These are phyloP conservation scores for Patiria miniata DNA, from an alignment of 35 echinoderm and acorn worm species.

Conservation along the genomic window DNA sequence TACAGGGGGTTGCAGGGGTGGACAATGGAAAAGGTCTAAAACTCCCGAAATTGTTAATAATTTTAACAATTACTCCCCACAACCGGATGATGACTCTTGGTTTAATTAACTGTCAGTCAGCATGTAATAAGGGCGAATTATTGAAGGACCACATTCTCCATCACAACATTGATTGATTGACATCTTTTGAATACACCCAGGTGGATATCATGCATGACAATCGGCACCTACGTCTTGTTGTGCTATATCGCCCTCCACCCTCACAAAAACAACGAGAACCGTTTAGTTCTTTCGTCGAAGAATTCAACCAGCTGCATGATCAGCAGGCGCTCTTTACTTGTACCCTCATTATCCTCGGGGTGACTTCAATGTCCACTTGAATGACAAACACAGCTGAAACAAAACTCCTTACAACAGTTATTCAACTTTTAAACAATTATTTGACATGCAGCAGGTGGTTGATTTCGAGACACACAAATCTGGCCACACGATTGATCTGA, in stretches of 20 bases:
- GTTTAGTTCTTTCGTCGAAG: slow-evolving; percentile 38
- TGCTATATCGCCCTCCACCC: slow-evolving; percentile 48
- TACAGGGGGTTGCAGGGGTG: neutral
- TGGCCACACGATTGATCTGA: slow-evolving; percentile 31
- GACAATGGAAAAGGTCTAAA: neutral
- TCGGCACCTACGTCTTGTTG: slow-evolving; percentile 31
- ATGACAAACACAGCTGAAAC: neutral
- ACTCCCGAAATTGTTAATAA: neutral
- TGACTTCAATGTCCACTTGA: slow-evolving; percentile 25
- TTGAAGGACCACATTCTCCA: neutral
- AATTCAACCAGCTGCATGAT: slow-evolving; percentile 40
- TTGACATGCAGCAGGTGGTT: slow-evolving; percentile 17
- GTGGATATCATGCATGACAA: slow-evolving; percentile 3
- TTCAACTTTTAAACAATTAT: too few relatives aligned
- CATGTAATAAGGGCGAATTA: neutral
- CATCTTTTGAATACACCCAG: slow-evolving; percentile 51
- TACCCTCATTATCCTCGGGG: slow-evolving; percentile 35
- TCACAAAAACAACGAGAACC: neutral
- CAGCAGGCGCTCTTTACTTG: slow-evolving; percentile 20
- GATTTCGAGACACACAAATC: neutral
- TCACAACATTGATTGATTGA: neutral
- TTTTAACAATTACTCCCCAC: neutral
- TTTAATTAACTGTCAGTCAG: slow-evolving; percentile 5
- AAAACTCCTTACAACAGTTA: neutral
- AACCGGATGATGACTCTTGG: neutral